Conservation (phyloP, 2,113 vertebrate species). For the Mellivora capensis region DNA sequence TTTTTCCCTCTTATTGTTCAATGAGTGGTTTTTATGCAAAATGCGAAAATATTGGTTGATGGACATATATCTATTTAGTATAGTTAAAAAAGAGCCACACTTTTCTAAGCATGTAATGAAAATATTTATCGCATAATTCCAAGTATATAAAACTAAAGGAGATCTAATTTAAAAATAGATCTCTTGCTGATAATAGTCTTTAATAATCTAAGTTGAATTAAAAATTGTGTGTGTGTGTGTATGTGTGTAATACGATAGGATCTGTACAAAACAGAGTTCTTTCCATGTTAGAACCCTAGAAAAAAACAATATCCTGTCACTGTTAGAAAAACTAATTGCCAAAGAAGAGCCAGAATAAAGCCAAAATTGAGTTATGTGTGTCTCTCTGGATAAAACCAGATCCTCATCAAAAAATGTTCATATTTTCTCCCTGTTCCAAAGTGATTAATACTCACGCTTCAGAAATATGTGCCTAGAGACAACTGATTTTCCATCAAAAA, state of each 20-base stretch:
- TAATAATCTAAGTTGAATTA: neutral
- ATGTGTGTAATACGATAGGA: neutral
- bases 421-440: neutral
- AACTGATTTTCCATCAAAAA: slow-evolving; percentile 50
- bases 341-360: neutral
- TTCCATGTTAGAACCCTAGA: neutral
- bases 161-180: neutral
- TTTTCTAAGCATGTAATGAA: neutral
- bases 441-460: slow-evolving; percentile 33
- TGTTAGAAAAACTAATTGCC: neutral
- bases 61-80: neutral
- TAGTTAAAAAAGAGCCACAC: neutral
- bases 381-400: slow-evolving; percentile 22
- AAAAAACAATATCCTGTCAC: neutral
- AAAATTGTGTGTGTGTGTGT: neutral
- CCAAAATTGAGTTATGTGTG: slow-evolving; percentile 1
- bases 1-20: neutral
- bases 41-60: neutral
- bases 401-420: neutral
- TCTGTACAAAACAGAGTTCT: neutral
- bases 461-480: slow-evolving; percentile 11
- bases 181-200: neutral
- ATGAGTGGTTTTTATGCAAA: neutral
- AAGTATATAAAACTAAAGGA: neutral
- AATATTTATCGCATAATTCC: neutral